A percentile compares a stretch with the other conserved stretches of the same genome.
Evolutionary conservation across 2,888 invertebrate genomes (phyloP).

Genomic region (Arctia plantaginis): DNA sequence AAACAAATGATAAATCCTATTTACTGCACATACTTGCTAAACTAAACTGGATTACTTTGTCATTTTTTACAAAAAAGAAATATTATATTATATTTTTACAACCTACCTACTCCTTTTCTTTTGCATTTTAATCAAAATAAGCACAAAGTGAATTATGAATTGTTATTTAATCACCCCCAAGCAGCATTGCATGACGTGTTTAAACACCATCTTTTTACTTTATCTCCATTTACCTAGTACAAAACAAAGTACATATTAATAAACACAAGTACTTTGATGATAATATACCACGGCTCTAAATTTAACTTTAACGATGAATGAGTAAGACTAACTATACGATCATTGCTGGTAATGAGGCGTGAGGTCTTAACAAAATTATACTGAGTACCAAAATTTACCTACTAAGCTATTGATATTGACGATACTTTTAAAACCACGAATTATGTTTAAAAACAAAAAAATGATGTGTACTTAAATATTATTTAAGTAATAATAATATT

Average conservation of each 20-base stretch:
- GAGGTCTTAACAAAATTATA: conserved; percentile 5
- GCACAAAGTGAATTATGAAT: not conserved
- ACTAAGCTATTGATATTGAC: not conserved
- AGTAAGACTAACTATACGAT: conserved; percentile 18
- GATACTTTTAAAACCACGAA: not conserved
- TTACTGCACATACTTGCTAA: not conserved
- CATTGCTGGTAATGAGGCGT: conserved; percentile 23
- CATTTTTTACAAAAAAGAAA: too few species aligned
- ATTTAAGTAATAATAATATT: too few species aligned
- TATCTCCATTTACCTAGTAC: not conserved
- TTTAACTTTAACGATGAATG: not conserved
- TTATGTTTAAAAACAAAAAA: too few species aligned
- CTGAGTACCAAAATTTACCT: conserved; percentile 6
- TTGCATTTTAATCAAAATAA: not conserved
- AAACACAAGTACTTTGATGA: not conserved
- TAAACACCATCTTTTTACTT: not conserved
- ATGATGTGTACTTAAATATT: too few species aligned
- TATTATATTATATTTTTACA: too few species aligned
- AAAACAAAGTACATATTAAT: not conserved
- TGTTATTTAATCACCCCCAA: not conserved
- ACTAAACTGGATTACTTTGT: not conserved
- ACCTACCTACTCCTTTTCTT: too few species aligned
- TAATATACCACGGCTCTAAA: not conserved
- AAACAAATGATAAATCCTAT: not conserved
- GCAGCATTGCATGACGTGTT: not conserved